Evolutionary conservation across 2,797 vertebrate species (phyloP).

Genomic region (Numenius phaeopus): DNA sequence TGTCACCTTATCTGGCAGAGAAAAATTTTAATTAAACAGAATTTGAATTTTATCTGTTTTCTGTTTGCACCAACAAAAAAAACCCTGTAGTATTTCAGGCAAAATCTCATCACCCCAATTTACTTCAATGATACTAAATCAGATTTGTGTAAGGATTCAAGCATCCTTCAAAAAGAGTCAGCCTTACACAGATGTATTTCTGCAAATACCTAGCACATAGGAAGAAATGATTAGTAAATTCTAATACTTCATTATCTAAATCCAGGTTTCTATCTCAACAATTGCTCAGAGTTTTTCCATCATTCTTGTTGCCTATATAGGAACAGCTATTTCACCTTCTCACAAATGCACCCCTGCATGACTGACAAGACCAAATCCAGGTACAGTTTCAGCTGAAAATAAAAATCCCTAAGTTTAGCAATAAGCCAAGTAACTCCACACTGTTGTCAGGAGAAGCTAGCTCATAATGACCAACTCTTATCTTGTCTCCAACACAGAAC

Average conservation of each 20-base stretch:
- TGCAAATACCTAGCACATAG: neutral
- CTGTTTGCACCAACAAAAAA: neutral
- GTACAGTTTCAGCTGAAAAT: neutral
- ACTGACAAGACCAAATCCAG: neutral
- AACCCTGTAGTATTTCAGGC: neutral
- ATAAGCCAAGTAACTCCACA: rapidly evolving
- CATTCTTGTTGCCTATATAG: neutral
- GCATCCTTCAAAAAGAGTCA: neutral
- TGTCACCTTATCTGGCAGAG: neutral
- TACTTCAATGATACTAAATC: neutral
- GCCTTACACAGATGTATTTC: neutral
- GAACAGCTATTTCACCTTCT: conserved; percentile 20
- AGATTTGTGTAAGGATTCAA: neutral
- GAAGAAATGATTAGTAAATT: neutral
- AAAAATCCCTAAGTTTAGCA: neutral
- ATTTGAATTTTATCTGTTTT: neutral
- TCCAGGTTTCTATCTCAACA: neutral
- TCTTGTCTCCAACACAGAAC: neutral
- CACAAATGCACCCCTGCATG: neutral
- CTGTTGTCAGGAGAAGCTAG: neutral
- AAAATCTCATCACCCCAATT: neutral
- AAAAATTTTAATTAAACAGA: neutral
- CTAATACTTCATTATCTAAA: neutral
- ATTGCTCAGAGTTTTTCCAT: neutral
- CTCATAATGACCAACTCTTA: neutral